Evolutionary conservation across 1,140 invertebrate species (phyloP), one percentile per base, ranked within the genome.

Genomic region (Proctacanthus coquilletti): DNA sequence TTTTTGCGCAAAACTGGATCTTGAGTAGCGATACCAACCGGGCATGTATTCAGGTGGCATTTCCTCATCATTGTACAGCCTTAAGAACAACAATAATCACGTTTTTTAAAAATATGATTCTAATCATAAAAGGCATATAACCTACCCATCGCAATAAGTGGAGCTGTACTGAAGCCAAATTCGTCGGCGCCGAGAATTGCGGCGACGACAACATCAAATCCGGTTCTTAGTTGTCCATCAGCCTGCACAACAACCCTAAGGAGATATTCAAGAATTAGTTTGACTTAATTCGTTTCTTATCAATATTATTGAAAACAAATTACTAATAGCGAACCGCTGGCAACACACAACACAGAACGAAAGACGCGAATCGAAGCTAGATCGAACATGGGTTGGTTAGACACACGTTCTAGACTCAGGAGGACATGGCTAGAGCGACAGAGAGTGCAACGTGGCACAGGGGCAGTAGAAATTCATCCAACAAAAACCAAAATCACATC

Each of bases 51-150:
- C 39, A 99, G 67, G 63, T 99, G 95, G 60, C 95, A 99, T 61
- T 98, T 99, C 36, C 95, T 70, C 95, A 98, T 98, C 95, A 98
- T 98, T 5, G 93, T 99, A 56, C 95, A 99, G 8, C 95, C 69
- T 72, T 38, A 30, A 45, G 42, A 21, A 20, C 21, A 17, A 10
- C 18, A 32, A 17, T 6, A 6, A 27, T 21, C 17, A 36, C 34
- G 17, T 29, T 27, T 5, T 11, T 30, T 5, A 38, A 34, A 34
- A 14, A 20, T 25, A 38, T 25, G 18, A 40, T 9, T 13, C 13
- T 33, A 20, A 10, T 15, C 11, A 25, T 8, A 25, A 25, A 25
- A 25, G 8, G 23, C n/a, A 8, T n/a, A n/a, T 3, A 14, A 46
- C 46, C 59, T 52, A 69, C 70, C 82, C 62, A 98, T 76, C 1